phyloP scores from a whole-genome alignment of 2,888 invertebrate genomes.

The Heteromurus nitidus region DNA sequence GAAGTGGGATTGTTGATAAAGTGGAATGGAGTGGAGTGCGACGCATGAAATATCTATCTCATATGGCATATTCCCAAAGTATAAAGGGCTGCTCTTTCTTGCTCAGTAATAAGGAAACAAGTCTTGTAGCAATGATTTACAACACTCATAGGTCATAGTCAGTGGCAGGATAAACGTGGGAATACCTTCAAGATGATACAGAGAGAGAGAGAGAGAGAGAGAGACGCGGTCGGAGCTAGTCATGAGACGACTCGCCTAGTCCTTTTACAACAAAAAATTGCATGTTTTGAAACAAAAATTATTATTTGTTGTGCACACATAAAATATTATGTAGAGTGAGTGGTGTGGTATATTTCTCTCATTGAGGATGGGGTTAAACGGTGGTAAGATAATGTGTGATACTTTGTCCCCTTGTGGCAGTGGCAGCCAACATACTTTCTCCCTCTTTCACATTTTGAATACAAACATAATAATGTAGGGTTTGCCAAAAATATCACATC shows the following conservation, averaged over 20 bases:
- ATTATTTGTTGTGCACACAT: neutral
- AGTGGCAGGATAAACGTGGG: slow-evolving; percentile 61
- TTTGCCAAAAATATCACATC: slow-evolving; percentile 31
- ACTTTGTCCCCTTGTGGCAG: too few relatives aligned
- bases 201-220: neutral
- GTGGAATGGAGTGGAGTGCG: slow-evolving; percentile 23
- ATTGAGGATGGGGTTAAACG: slow-evolving; percentile 13
- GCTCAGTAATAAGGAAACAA: slow-evolving; percentile 42
- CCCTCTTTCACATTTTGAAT: neutral
- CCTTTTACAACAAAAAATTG: too few relatives aligned
- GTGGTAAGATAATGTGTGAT: slow-evolving; percentile 15
- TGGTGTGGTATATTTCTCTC: neutral
- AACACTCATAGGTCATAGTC: slow-evolving; percentile 63
- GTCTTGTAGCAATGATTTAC: slow-evolving; percentile 59
- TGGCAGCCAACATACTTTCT: neutral
- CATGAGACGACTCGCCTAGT: too few relatives aligned
- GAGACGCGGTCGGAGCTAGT: too few relatives aligned
- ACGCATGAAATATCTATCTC: slow-evolving; percentile 59
- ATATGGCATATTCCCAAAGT: slow-evolving; percentile 64
- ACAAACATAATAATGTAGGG: slow-evolving; percentile 34
- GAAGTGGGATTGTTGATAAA: slow-evolving; percentile 51
- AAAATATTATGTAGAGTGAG: neutral
- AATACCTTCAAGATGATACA: slow-evolving; percentile 38
- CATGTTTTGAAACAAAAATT: slow-evolving; percentile 26
- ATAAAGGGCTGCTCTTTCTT: slow-evolving; percentile 22